Evolutionary conservation across 2,888 invertebrate genomes (phyloP).

Genomic region (Chirona hameri): DNA sequence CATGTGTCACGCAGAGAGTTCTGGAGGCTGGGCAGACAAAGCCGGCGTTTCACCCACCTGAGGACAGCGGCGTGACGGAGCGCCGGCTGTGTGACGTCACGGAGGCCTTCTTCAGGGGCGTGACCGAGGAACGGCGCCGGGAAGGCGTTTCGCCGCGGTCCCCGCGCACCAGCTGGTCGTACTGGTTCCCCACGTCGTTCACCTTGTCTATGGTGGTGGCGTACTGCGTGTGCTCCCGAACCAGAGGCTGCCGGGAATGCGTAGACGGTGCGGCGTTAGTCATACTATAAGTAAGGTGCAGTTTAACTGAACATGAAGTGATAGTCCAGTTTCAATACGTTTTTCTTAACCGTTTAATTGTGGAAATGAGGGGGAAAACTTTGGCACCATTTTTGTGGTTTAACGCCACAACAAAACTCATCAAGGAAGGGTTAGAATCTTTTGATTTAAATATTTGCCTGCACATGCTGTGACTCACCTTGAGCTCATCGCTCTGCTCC

Average conservation of each 20-base stretch:
- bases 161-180: conserved; percentile 72
- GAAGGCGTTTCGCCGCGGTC: conserved; percentile 78
- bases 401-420: too few relatives aligned
- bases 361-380: too few relatives aligned
- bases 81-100: conserved; percentile 42
- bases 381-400: too few relatives aligned
- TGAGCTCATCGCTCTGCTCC: conserved; percentile 61
- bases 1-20: too few relatives aligned
- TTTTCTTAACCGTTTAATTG: too few relatives aligned
- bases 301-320: too few relatives aligned
- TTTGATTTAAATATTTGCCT: too few relatives aligned
- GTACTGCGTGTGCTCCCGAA: conserved; percentile 85
- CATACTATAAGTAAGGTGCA: too few relatives aligned
- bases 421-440: too few relatives aligned
- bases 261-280: not conserved
- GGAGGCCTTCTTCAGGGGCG: conserved; percentile 73
- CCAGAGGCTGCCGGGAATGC: conserved; percentile 58
- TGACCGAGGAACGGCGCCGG: conserved; percentile 61
- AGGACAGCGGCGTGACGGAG: not conserved
- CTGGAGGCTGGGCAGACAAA: too few relatives aligned
- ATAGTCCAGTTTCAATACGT: too few relatives aligned
- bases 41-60: not conserved
- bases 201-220: conserved; percentile 80
- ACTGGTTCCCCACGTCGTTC: conserved; percentile 81
- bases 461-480: conserved; percentile 42